phyloP scores from a whole-genome alignment of 2,797 vertebrate species.

The Gorsachius magnificus region DNA sequence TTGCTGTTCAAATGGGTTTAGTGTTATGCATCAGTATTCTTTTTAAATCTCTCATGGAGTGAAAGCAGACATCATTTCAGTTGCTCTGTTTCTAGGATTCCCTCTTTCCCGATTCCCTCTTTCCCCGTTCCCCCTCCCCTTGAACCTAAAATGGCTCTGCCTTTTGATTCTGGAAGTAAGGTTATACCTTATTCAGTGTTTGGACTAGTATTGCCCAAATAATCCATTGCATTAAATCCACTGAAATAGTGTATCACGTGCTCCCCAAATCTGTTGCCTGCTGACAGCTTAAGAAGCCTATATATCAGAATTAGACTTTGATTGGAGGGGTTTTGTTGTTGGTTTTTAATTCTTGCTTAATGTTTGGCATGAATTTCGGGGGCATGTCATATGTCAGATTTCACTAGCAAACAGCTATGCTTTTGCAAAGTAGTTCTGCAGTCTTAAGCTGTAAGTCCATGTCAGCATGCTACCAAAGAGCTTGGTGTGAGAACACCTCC shows the following conservation, averaged over 20 bases:
- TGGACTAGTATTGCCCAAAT: not conserved
- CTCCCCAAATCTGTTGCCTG: not conserved
- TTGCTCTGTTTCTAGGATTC: not conserved
- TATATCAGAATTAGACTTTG: not conserved
- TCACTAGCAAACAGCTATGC: not conserved
- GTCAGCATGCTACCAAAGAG: not conserved
- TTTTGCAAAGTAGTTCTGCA: not conserved
- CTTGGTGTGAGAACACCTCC: not conserved
- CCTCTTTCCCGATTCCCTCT: not conserved
- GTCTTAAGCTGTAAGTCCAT: not conserved
- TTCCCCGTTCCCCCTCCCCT: not conserved
- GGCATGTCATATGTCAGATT: fast-evolving
- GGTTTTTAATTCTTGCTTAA: not conserved
- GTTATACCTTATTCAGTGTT: not conserved
- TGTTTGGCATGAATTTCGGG: not conserved
- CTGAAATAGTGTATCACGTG: not conserved
- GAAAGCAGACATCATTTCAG: not conserved
- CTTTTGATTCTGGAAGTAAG: not conserved
- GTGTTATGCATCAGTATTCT: not conserved
- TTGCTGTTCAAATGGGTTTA: not conserved
- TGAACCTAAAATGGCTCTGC: not conserved
- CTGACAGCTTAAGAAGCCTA: not conserved
- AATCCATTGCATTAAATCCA: not conserved
- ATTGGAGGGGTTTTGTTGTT: not conserved
- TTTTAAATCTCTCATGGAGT: not conserved